Base-by-base conservation (phyloP, 1,140 invertebrate species). In the Tetragnatha versicolor region DNA sequence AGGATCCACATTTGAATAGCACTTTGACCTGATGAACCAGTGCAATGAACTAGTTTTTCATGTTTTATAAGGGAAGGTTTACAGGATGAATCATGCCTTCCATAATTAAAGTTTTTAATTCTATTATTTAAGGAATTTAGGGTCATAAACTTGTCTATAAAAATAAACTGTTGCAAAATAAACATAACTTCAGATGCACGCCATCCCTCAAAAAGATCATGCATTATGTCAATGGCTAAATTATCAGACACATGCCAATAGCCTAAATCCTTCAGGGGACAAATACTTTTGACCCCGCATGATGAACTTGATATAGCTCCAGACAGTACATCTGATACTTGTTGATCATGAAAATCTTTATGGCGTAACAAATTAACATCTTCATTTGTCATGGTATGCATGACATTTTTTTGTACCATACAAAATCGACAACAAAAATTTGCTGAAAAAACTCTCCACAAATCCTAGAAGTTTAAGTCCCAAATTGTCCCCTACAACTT, bases 391-490 rank as follows among this genome's bases (percentile, higher is more conserved):
- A 63, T 63, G 12, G 25, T 37, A 35, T 63, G 60, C 31, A 63
- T 31, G 33, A 22, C 31, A 63, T 63, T 7, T 35, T 63, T 63
- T 3, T 27, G 60, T 33, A 63, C 60, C 2, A 63, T 6, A 63
- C 60, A 63, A 22, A 63, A 63, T 33, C 27, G 27, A 31, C 60
- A 63, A 7, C 60, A 63, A 35, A 31, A 63, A 63, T 63, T 63
- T 22, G 60, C 60, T n/a, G 14, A 7, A 17, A 22, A 63, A 63
- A 22, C 60, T 63, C 33, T 63, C 60, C 27, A 63, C 33, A 2
- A 63, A 63, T 1, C 60, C 60, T 3, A 63, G 33, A 27, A 63
- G 60, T 63, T 63, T 63, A 63, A 63, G 60, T 31, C 60, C 60
- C 31, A 63, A 63, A 63, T 63, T 63, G 33, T 63, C 60, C 22